Evolutionary conservation across 2,888 invertebrate species (phyloP).

Genomic region (Alcis repandata): DNA sequence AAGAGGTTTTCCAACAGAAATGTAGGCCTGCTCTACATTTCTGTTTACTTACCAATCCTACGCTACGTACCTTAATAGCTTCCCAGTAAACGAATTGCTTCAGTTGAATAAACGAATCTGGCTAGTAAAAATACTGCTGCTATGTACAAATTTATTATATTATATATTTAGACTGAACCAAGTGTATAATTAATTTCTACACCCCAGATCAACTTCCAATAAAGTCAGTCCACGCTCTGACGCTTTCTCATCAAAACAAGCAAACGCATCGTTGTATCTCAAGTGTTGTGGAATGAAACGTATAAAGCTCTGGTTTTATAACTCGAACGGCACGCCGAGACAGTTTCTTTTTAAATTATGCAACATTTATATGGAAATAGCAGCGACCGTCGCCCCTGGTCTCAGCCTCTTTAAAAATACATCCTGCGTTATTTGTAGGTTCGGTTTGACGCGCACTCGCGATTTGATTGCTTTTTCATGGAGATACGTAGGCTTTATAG

Average conservation of each 20-base stretch:
- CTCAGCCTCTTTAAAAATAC: slow-evolving; percentile 78
- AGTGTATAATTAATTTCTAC: neutral
- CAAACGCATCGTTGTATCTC: slow-evolving; percentile 28
- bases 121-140: too few relatives aligned
- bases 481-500: slow-evolving; percentile 57
- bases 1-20: too few relatives aligned
- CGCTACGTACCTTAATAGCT: too few relatives aligned
- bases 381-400: slow-evolving; percentile 63
- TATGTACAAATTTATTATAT: too few relatives aligned
- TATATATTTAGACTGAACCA: too few relatives aligned
- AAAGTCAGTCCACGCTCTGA: neutral
- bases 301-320: slow-evolving; percentile 74
- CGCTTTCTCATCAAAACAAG: neutral
- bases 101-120: too few relatives aligned
- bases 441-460: slow-evolving; percentile 74
- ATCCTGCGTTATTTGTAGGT: slow-evolving; percentile 76
- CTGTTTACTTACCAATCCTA: too few relatives aligned
- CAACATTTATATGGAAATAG: slow-evolving; percentile 85
- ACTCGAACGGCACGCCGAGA: slow-evolving; percentile 64
- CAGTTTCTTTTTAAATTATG: slow-evolving; percentile 79
- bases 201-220: neutral
- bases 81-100: too few relatives aligned
- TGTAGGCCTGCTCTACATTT: too few relatives aligned
- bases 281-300: slow-evolving; percentile 43
- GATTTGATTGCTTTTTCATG: slow-evolving; percentile 84